Evolutionary conservation across 2,113 vertebrate species (phyloP).

Genomic region (Oxyura jamaicensis): DNA sequence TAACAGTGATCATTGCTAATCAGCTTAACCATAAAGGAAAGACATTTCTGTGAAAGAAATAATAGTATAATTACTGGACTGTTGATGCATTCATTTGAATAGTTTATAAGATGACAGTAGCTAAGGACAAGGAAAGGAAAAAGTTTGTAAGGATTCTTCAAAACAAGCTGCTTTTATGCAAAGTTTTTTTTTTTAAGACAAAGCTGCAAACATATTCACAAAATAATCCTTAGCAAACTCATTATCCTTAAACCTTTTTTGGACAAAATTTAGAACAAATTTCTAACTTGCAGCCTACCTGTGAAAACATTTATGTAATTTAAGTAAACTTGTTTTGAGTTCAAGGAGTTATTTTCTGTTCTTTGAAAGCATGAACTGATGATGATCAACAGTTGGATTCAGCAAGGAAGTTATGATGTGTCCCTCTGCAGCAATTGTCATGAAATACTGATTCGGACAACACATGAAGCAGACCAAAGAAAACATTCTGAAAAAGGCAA

Average conservation of each 20-base stretch:
- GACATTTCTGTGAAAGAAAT: not conserved
- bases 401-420: accelerated
- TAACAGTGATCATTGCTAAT: not conserved
- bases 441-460: not conserved
- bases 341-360: not conserved
- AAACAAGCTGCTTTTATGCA: not conserved
- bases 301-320: not conserved
- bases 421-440: not conserved
- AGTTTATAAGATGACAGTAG: not conserved
- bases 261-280: not conserved
- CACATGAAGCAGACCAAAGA: not conserved
- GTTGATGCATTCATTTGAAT: not conserved
- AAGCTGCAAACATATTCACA: not conserved
- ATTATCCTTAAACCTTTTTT: not conserved
- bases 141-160: not conserved
- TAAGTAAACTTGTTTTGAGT: not conserved
- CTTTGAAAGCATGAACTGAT: not conserved
- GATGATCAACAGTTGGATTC: not conserved
- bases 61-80: not conserved
- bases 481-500: not conserved
- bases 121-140: not conserved
- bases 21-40: not conserved
- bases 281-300: not conserved
- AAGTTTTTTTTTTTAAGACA: not conserved
- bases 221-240: not conserved